Conservation (phyloP, 2,888 invertebrate species). For the Drosophila borealis region DNA sequence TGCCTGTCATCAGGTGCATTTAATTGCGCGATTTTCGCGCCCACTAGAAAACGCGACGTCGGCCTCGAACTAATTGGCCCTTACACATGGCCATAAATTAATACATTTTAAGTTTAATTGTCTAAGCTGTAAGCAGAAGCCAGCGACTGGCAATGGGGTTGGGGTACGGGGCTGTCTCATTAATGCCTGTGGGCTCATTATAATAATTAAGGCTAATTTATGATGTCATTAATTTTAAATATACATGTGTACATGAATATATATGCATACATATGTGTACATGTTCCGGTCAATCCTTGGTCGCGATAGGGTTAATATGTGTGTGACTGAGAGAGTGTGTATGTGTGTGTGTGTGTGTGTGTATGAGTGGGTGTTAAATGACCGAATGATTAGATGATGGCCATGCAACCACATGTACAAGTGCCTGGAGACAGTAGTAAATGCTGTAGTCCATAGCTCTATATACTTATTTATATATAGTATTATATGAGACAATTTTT, state of each 20-base stretch:
- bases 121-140: slow-evolving; percentile 48
- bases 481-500: too few relatives aligned
- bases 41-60: slow-evolving; percentile 60
- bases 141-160: background rate
- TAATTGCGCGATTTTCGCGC: slow-evolving; percentile 83
- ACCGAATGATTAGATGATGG: slow-evolving; percentile 44
- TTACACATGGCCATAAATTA: slow-evolving; percentile 78
- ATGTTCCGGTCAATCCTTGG: slow-evolving; percentile 41
- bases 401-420: slow-evolving; percentile 11
- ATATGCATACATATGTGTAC: slow-evolving; percentile 11
- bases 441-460: background rate
- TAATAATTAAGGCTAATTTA: slow-evolving; percentile 82
- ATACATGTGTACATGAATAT: slow-evolving; percentile 32
- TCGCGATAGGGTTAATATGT: slow-evolving; percentile 16
- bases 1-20: slow-evolving; percentile 82
- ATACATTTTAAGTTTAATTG: slow-evolving; percentile 81
- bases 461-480: too few relatives aligned
- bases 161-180: slow-evolving; percentile 46
- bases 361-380: slow-evolving; percentile 42
- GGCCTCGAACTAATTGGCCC: slow-evolving; percentile 73
- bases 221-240: slow-evolving; percentile 77
- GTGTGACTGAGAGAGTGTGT: slow-evolving; percentile 11
- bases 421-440: background rate
- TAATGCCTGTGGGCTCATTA: slow-evolving; percentile 76
- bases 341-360: slow-evolving; percentile 22